Evolutionary conservation across 2,113 vertebrate genomes (phyloP), one percentile per base, ranked within the genome.

Genomic region (Nycticorax nycticorax): DNA sequence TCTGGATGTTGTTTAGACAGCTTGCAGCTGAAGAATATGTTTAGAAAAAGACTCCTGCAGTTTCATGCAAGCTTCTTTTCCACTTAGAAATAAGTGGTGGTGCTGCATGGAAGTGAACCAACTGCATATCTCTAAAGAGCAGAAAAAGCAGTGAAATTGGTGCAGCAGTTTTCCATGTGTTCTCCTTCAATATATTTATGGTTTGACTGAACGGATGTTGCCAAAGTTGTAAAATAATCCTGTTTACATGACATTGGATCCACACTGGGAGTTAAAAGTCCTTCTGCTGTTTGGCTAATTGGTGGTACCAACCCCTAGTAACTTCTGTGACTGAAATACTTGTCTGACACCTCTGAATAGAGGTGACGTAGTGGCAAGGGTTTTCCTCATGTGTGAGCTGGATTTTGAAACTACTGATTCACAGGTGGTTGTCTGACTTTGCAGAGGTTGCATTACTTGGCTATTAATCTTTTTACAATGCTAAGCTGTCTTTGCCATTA

Each of bases 1-100:
- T 78, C 53, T 96, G 81, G 56, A 79, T 79, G 62, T 89, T 95
- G 86, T 94, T 96, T 96, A 92, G 92, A 94, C 77, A 94, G 91
- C 83, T 94, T 96, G 91, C 88, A 96, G 76, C 93, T 92, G 93
- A 95, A 95, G 68, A 86, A 45, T 47, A 50, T 94, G 48, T 92
- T 95, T 56, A 89, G 86, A 53, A 72, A 35, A 72, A 68, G 57
- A 59, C 30, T 78, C 56, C 88, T 76, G 28, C 33, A 60, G 72
- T 67, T 94, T 86, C 72, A 43, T 84, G 75, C 72, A 86, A 84
- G 52, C 56, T 93, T 23, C 24, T 81, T 82, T 74, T 86, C 22
- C 6, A 17, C 30, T 55, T 47, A 47, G 33, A 41, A 88, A 17
- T 79, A 78, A 79, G 39, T 56, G 57, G 21, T 67, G 43, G 23